A percentile compares a stretch with the other conserved stretches of the same genome.
phyloP scores from a whole-genome alignment of 37 sponge, comb jelly and placozoan species.

The Beroe forskalii region DNA sequence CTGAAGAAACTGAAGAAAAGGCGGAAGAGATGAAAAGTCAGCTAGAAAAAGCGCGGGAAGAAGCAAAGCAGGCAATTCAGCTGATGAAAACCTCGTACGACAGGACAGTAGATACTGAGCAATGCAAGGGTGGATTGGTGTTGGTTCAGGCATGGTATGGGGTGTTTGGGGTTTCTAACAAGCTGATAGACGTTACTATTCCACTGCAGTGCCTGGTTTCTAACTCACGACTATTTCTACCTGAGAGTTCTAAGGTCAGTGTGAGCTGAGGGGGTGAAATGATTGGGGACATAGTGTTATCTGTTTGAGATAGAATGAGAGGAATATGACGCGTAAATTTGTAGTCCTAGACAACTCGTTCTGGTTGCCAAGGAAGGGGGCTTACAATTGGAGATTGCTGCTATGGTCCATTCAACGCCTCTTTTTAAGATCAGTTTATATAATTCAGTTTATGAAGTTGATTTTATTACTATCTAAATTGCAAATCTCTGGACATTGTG shows the following conservation, averaged over 20 bases:
- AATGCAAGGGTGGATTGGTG: conserved; percentile 77
- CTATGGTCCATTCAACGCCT: too few species aligned
- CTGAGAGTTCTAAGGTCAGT: conserved; percentile 74
- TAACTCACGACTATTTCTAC: conserved; percentile 86
- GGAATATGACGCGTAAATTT: too few species aligned
- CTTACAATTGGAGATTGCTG: too few species aligned
- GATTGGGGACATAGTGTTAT: too few species aligned
- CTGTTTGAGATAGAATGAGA: too few species aligned
- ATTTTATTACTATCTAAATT: too few species aligned
- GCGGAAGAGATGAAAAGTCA: conserved; percentile 67
- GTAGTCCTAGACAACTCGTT: too few species aligned
- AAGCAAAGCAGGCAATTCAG: conserved; percentile 82
- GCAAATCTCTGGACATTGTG: too few species aligned
- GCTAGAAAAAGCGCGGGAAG: conserved; percentile 69
- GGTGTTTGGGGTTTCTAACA: conserved; percentile 60
- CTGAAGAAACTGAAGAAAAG: conserved; percentile 71
- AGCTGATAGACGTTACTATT: conserved; percentile 84
- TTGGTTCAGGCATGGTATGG: conserved; percentile 94
- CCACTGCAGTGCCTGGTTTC: conserved; percentile 89
- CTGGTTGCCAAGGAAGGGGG: too few species aligned
- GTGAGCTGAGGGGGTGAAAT: too few species aligned
- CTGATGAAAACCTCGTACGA: conserved; percentile 89
- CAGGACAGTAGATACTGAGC: conserved; percentile 71
- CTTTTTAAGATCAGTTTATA: too few species aligned
- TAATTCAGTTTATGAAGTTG: too few species aligned